Percentiles rank a stretch among this genome's conserved stretches.
Conservation (phyloP, 2,113 vertebrate species). For the Cyphomyrus discorhynchus region DNA sequence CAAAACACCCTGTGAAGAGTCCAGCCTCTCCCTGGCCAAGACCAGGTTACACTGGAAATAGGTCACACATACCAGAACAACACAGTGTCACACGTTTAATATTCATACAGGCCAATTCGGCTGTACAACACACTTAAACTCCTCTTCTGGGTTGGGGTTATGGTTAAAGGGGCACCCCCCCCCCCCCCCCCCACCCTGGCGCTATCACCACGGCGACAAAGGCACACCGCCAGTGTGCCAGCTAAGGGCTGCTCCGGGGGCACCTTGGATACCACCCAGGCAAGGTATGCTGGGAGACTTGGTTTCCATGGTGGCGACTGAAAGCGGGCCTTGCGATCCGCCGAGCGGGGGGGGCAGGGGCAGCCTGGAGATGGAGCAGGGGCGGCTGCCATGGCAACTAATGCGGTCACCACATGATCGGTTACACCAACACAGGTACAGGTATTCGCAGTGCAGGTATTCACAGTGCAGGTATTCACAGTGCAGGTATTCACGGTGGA, state of each 20-base stretch:
- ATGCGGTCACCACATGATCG: neutral
- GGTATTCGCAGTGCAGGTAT: neutral
- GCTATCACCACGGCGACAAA: slow-evolving; percentile 33
- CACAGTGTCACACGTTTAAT: neutral
- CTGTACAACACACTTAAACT: too few relatives aligned
- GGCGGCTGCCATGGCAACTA: slow-evolving; percentile 41
- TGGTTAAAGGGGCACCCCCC: neutral
- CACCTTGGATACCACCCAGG: slow-evolving; percentile 44
- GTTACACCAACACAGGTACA: slow-evolving; percentile 15
- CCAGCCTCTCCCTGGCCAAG: too few relatives aligned
- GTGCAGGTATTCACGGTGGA: neutral
- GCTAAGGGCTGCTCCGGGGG: slow-evolving; percentile 44
- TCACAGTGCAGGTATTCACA: too few relatives aligned
- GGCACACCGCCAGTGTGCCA: slow-evolving; percentile 42
- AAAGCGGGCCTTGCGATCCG: slow-evolving; percentile 61
- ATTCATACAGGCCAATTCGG: neutral
- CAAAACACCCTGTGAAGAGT: too few relatives aligned
- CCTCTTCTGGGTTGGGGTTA: neutral
- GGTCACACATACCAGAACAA: neutral
- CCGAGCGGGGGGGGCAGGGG: slow-evolving; percentile 42
- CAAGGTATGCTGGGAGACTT: slow-evolving; percentile 44
- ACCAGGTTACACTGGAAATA: neutral
- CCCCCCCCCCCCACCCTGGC: neutral
- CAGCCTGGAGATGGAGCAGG: slow-evolving; percentile 32
- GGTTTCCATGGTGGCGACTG: slow-evolving; percentile 66